A percentile compares a stretch with the other conserved stretches of the same genome.
phyloP scores from a whole-genome alignment of 2,797 vertebrate genomes.

The Manis crassicaudata region DNA sequence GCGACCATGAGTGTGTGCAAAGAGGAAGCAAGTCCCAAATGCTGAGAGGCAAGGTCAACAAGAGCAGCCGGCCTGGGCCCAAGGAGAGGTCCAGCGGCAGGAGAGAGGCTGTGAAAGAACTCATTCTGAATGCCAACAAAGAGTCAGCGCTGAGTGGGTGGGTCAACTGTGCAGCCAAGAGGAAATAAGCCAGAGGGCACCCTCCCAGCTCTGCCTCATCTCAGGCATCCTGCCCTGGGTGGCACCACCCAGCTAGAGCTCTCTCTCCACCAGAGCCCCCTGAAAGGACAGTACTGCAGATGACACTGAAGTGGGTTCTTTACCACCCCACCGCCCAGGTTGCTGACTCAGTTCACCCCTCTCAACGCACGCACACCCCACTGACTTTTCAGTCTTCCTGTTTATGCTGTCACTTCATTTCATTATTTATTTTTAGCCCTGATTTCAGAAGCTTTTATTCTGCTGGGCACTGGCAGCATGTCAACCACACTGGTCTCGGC shows the following conservation, averaged over 20 bases:
- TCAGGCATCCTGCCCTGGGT: neutral
- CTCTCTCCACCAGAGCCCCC: constrained; percentile 68
- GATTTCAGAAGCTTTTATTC: constrained; percentile 72
- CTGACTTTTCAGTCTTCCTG: constrained; percentile 55
- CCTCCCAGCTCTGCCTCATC: neutral
- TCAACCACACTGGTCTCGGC: constrained; percentile 52
- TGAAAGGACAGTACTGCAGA: constrained; percentile 51
- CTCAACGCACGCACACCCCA: neutral
- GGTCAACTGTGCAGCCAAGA: neutral
- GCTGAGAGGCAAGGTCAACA: neutral
- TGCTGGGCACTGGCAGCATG: constrained; percentile 57
- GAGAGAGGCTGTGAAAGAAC: constrained; percentile 35
- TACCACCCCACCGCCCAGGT: neutral
- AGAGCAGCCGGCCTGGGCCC: constrained; percentile 36
- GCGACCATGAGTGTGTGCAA: neutral
- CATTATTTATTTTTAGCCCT: constrained; percentile 83
- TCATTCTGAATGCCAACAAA: constrained; percentile 55
- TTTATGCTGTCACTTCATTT: constrained; percentile 67
- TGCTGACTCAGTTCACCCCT: constrained; percentile 80
- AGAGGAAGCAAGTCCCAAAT: neutral
- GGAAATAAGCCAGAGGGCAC: neutral
- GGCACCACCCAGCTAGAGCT: neutral
- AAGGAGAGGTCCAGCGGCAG: neutral
- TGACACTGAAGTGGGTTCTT: constrained; percentile 71
- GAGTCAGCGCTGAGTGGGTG: neutral